phyloP scores from a whole-genome alignment of 2,888 invertebrate genomes.

The Lycaena phlaeas region DNA sequence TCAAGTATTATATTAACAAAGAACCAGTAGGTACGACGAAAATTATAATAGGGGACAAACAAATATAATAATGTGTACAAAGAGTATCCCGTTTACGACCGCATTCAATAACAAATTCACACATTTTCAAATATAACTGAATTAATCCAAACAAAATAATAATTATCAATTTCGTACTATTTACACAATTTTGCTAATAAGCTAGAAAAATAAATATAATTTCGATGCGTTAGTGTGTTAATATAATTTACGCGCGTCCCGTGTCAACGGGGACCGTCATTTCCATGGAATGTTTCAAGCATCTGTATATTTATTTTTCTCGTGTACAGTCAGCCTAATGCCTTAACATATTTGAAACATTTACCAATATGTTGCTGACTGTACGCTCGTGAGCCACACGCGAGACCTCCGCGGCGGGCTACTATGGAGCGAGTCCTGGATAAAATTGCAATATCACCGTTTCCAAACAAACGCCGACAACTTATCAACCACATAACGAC shows the following conservation, averaged over 20 bases:
- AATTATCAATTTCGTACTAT: neutral
- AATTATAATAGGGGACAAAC: neutral
- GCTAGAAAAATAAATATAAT: constrained; percentile 5
- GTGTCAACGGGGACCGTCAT: too few species aligned
- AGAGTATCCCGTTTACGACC: too few species aligned
- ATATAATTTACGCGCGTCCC: neutral
- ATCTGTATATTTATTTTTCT: constrained; percentile 4
- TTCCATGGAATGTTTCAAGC: constrained; percentile 5
- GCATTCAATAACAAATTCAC: neutral
- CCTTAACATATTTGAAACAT: neutral
- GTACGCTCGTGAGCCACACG: too few species aligned
- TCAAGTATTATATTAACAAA: too few species aligned
- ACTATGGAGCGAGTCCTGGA: constrained; percentile 20
- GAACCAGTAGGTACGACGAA: too few species aligned
- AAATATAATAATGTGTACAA: too few species aligned
- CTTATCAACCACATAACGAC: constrained; percentile 62
- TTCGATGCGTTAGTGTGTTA: constrained; percentile 1
- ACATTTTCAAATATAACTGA: neutral
- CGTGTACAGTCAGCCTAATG: neutral
- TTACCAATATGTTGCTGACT: neutral
- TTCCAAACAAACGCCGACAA: constrained; percentile 32
- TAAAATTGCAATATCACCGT: constrained; percentile 48
- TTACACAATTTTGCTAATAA: constrained; percentile 6
- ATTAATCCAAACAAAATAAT: neutral
- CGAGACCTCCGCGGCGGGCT: too few species aligned